Percentiles rank a stretch among this genome's conserved stretches.
Conservation (phyloP, 2,888 invertebrate species). For the Nomada ruficornis region DNA sequence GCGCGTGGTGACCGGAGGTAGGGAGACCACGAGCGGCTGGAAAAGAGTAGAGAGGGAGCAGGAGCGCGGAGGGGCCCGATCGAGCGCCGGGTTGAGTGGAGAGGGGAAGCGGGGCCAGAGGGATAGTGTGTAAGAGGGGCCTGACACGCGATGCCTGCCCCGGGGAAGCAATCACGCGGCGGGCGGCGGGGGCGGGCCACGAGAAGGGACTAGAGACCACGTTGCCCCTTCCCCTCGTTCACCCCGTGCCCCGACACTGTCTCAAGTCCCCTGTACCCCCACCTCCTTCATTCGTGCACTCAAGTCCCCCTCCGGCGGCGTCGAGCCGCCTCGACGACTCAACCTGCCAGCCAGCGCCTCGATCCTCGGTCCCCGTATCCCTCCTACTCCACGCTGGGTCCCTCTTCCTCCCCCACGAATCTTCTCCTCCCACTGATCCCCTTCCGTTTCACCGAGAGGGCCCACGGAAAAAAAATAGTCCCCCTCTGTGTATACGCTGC, state of each 20-base stretch:
- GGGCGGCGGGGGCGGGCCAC: conserved; percentile 82
- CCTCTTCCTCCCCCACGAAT: conserved; percentile 54
- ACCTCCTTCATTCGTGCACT: conserved; percentile 55
- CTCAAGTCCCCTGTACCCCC: conserved; percentile 59
- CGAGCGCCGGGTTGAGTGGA: conserved; percentile 63
- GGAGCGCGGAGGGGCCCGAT: conserved; percentile 57
- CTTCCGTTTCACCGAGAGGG: conserved; percentile 54
- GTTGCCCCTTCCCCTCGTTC: conserved; percentile 69
- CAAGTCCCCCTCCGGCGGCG: conserved; percentile 68
- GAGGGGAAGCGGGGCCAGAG: conserved; percentile 67
- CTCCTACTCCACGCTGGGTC: conserved; percentile 45
- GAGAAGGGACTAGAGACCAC: conserved; percentile 70
- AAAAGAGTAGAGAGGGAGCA: conserved; percentile 61
- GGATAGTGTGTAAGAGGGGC: conserved; percentile 81
- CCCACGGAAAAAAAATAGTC: conserved; percentile 43
- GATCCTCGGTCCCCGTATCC: conserved; percentile 56
- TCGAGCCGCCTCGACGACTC: conserved; percentile 72
- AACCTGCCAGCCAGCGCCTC: conserved; percentile 71
- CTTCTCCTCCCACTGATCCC: conserved; percentile 51
- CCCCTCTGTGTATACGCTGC: conserved; percentile 31
- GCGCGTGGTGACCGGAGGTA: conserved; percentile 51
- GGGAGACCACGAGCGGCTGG: conserved; percentile 42
- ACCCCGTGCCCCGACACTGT: conserved; percentile 64
- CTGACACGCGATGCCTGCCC: conserved; percentile 84
- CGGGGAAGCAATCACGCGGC: conserved; percentile 83